Conservation (phyloP, 2,888 invertebrate species). For the Tanypteryx hageni region DNA sequence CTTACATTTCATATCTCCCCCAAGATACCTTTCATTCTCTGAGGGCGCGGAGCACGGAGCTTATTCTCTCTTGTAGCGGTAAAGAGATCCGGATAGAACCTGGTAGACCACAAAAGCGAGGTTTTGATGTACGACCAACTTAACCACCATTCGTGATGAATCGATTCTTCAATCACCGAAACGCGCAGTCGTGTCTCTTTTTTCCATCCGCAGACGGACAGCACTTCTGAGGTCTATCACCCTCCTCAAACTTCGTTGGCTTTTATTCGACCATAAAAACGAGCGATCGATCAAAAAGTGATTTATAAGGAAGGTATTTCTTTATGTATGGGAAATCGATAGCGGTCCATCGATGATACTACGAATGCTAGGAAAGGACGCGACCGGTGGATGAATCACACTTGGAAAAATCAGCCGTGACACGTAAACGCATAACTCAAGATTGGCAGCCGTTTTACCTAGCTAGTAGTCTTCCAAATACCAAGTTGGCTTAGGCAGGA, state of each 20-base stretch:
- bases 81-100: constrained; percentile 16
- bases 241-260: background rate
- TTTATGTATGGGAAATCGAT: background rate
- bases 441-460: too few species aligned
- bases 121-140: constrained; percentile 28
- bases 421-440: too few species aligned
- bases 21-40: background rate
- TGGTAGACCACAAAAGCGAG: constrained; percentile 29
- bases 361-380: background rate
- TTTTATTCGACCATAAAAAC: background rate
- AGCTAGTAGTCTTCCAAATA: too few species aligned
- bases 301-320: background rate
- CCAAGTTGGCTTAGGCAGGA: too few species aligned
- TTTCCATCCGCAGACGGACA: background rate
- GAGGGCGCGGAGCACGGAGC: background rate
- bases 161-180: constrained; percentile 7
- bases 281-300: constrained; percentile 3
- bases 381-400: too few species aligned
- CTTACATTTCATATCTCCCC: background rate
- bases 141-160: constrained; percentile 10
- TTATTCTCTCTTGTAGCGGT: background rate
- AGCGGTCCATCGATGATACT: background rate
- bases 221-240: background rate
- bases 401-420: too few species aligned
- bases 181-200: background rate